Evolutionary conservation across 2,797 vertebrate species (phyloP), one percentile per base, ranked within the genome.

Genomic region (Eulemur coronatus): DNA sequence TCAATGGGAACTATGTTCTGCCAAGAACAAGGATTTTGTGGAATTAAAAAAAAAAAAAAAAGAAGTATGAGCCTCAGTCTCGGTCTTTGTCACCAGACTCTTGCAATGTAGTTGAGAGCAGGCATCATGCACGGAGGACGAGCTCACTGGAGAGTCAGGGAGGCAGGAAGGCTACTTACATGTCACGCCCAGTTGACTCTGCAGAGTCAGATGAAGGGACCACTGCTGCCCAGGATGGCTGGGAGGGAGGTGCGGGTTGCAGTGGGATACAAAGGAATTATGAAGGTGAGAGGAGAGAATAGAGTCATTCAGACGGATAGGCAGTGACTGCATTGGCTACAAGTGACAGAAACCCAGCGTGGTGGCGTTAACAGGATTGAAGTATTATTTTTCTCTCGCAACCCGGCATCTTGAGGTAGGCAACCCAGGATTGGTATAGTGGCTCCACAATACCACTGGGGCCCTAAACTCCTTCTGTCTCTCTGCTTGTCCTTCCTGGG

Each of bases 191-290:
- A 12, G 9, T 17, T 12, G 52, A 18, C 38, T 55, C 11, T 2
- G 63, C 41, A 4, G 55, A 30, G 63, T 2, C 4, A 80, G 38
- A 7, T 0, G 61, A 78, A 70, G 57, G 50, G 33, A 4, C 61
- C n/a, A 20, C 17, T 41, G 13, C 10, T 55, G 1, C 4, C 3
- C 5, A 30, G 59, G 48, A 65, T 38, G 50, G 35, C 30, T 17
- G 18, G 18, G 26, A 35, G 24, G 14, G 43, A 2, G 10, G 57
- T 5, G 4, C 12, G 12, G 9, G 18, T 35, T 65, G 28, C 0
- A 7, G 43, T 7, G 6, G 48, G 12, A 15, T 20, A 46, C 7
- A 15, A 38, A 30, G 63, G 22, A 86, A n/a, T 14, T 52, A 7
- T 33, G 28, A 48, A 24, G 20, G 20, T 22, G 28, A 50, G 30